Evolutionary conservation across 2,888 invertebrate species (phyloP).

Genomic region (Andrena marginata): DNA sequence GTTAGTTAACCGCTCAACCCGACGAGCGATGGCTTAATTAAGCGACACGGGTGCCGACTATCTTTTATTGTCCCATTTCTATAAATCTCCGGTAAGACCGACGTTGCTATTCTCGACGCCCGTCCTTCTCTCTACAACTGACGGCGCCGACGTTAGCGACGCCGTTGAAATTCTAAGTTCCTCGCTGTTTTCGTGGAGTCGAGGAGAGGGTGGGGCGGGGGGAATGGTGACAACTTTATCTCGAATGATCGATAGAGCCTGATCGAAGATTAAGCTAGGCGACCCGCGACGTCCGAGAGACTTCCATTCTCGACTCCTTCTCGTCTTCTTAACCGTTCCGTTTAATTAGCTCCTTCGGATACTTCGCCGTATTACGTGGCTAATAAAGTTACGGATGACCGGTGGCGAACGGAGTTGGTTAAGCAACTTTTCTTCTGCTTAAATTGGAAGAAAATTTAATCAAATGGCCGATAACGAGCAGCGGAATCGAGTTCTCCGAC

Average conservation of each 20-base stretch:
- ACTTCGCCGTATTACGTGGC: neutral
- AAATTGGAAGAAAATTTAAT: conserved; percentile 22
- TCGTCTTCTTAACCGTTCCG: neutral
- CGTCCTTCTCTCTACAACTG: neutral
- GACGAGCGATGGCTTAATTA: conserved; percentile 69
- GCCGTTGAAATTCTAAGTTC: conserved; percentile 15
- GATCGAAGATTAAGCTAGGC: neutral
- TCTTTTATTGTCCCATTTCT: conserved; percentile 55
- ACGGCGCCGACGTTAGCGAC: neutral
- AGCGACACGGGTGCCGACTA: conserved; percentile 45
- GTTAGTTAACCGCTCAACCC: conserved; percentile 59
- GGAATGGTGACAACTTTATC: neutral
- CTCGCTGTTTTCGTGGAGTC: neutral
- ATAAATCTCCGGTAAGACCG: conserved; percentile 40
- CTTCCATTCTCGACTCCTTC: neutral
- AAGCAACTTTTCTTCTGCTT: neutral
- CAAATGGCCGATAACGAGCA: neutral
- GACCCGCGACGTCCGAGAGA: neutral
- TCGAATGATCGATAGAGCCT: neutral
- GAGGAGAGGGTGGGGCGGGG: neutral
- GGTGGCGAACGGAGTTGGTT: neutral
- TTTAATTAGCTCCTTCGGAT: neutral
- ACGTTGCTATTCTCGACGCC: conserved; percentile 20
- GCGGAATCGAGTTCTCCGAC: conserved; percentile 3
- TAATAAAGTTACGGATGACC: neutral